phyloP scores from a whole-genome alignment of 2,113 vertebrate genomes.

The Chinchilla lanigera region DNA sequence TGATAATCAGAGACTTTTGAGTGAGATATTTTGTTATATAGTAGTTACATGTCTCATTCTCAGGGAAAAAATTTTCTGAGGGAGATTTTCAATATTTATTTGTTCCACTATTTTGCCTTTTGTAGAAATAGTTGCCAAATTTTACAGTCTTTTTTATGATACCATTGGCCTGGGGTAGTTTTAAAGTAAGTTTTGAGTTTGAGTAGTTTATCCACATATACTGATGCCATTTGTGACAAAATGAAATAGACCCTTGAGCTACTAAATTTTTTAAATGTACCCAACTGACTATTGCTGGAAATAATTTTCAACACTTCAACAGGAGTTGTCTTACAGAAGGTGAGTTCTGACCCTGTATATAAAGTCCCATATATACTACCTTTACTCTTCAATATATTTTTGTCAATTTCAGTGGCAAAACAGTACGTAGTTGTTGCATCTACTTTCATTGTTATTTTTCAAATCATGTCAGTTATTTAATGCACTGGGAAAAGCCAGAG shows the following conservation, averaged over 20 bases:
- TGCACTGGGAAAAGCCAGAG: not conserved
- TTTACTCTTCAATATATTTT: not conserved
- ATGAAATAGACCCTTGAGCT: not conserved
- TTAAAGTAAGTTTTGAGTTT: conserved; percentile 4
- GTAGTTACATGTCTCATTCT: not conserved
- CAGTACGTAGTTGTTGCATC: not conserved
- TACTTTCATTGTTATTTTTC: not conserved
- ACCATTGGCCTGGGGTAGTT: not conserved
- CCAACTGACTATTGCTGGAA: not conserved
- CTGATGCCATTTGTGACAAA: not conserved
- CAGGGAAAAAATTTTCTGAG: not conserved
- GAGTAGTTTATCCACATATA: not conserved
- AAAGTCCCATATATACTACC: not conserved
- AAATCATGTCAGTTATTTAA: not conserved
- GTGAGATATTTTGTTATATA: conserved; percentile 32
- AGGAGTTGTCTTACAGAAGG: not conserved
- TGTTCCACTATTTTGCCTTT: not conserved
- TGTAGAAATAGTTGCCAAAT: not conserved
- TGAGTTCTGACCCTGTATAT: not conserved
- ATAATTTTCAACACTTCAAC: not conserved
- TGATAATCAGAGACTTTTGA: conserved; percentile 17
- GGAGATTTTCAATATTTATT: not conserved
- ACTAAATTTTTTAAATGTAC: not conserved
- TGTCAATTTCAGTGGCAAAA: not conserved
- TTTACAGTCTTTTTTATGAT: not conserved